Conservation (phyloP, 2,797 vertebrate species). For the Brachyalestes nurse region DNA sequence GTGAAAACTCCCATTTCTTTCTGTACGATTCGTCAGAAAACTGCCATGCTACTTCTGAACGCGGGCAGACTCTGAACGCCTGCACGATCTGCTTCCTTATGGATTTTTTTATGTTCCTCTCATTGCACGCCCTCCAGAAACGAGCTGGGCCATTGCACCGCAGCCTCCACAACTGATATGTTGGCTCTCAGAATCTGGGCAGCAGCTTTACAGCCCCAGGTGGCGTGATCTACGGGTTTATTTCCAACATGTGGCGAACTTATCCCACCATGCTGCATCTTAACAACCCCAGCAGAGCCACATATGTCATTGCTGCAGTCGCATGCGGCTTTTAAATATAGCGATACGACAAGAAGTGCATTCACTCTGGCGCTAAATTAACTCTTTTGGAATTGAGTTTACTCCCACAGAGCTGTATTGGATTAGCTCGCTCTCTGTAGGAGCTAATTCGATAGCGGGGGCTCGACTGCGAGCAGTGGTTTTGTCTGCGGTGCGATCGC, state of each 20-base stretch:
- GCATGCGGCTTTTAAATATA: background rate
- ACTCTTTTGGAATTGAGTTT: background rate
- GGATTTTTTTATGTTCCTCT: too few species aligned
- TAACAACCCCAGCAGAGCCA: background rate
- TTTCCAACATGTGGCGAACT: constrained; percentile 6
- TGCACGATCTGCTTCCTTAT: background rate
- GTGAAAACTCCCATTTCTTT: too few species aligned
- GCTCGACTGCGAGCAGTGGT: background rate
- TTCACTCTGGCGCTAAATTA: background rate
- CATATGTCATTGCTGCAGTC: background rate
- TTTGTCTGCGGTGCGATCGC: background rate
- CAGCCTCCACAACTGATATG: background rate
- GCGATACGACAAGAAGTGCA: background rate
- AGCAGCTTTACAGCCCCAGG: background rate
- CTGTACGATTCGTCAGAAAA: too few species aligned
- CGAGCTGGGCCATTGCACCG: background rate
- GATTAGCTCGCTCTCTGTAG: constrained; percentile 5
- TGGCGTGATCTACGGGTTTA: background rate
- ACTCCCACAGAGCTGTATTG: background rate
- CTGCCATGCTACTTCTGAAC: too few species aligned
- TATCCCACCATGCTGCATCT: background rate
- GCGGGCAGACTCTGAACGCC: too few species aligned
- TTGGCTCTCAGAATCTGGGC: background rate
- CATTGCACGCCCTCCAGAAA: background rate
- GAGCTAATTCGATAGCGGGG: background rate